Percentiles rank a stretch among this genome's conserved stretches.
phyloP scores from a whole-genome alignment of 2,888 invertebrate genomes.

The Coecobrya sp. region DNA sequence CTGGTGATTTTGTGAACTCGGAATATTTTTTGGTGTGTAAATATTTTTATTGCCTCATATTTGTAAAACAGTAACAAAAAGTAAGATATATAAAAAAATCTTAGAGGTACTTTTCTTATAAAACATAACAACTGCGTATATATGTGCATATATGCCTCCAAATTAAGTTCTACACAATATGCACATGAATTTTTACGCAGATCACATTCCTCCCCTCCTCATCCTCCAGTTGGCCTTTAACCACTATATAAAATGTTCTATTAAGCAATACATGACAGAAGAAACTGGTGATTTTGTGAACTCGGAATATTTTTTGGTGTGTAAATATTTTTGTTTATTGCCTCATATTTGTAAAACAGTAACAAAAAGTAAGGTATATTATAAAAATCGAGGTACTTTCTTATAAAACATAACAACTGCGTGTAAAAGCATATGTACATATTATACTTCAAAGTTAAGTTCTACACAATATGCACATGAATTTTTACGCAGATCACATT shows the following conservation, averaged over 20 bases:
- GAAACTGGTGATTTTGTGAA: neutral
- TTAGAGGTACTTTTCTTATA: slow-evolving; percentile 3
- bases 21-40: neutral
- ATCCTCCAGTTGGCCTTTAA: slow-evolving; percentile 92
- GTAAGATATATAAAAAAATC: neutral
- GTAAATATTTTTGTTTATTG: slow-evolving; percentile 47
- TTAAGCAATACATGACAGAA: no score
- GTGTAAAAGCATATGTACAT: no score
- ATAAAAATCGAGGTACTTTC: slow-evolving; percentile 1
- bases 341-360: slow-evolving; percentile 27
- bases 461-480: slow-evolving; percentile 88
- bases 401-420: no score
- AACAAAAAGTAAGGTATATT: neutral
- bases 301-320: neutral
- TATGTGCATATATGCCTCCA: no score
- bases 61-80: slow-evolving; percentile 22
- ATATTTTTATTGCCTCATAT: slow-evolving; percentile 50
- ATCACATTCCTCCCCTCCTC: slow-evolving; percentile 90
- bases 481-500: slow-evolving; percentile 92
- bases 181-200: slow-evolving; percentile 91
- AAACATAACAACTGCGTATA: no score
- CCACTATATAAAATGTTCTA: no score
- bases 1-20: neutral
- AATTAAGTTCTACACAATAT: slow-evolving; percentile 8
- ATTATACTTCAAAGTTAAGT: neutral